Evolutionary conservation across 2,113 vertebrate species (phyloP).

Genomic region (Meleagris gallopavo): DNA sequence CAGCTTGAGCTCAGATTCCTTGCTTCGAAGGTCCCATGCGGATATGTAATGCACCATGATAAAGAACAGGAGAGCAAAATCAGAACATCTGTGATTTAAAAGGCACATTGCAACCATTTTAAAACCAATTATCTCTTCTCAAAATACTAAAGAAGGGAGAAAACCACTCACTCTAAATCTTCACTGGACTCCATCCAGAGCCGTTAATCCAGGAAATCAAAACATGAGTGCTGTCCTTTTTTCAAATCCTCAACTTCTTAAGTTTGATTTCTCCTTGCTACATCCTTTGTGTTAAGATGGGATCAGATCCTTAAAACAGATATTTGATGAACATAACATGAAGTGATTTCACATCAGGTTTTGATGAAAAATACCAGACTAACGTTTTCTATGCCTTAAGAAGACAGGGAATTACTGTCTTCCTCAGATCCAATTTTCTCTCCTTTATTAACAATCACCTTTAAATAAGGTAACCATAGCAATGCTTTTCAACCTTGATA

Average conservation of each 20-base stretch:
- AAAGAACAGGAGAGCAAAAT: slow-evolving; percentile 44
- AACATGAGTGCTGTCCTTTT: background rate
- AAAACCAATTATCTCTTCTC: slow-evolving; percentile 13
- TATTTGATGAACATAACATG: slow-evolving; percentile 30
- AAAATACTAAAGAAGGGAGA: background rate
- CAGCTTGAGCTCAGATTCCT: background rate
- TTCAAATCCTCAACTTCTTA: background rate
- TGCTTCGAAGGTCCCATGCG: background rate
- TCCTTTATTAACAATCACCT: slow-evolving; percentile 53
- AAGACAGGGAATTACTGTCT: slow-evolving; percentile 39
- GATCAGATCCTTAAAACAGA: slow-evolving; percentile 7
- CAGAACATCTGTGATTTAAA: slow-evolving; percentile 29
- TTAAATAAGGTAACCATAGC: slow-evolving; percentile 61
- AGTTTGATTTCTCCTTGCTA: background rate
- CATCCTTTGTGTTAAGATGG: background rate
- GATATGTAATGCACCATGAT: background rate
- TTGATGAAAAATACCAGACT: slow-evolving; percentile 48
- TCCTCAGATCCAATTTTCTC: slow-evolving; percentile 43
- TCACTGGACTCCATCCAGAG: background rate
- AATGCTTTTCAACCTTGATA: slow-evolving; percentile 10
- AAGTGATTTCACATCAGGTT: slow-evolving; percentile 39
- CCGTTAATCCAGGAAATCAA: background rate
- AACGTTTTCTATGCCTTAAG: slow-evolving; percentile 54
- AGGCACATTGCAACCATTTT: background rate
- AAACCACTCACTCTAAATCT: background rate